Base-by-base conservation (phyloP, 2,113 vertebrate species). In the Protomyctophum bolini region DNA sequence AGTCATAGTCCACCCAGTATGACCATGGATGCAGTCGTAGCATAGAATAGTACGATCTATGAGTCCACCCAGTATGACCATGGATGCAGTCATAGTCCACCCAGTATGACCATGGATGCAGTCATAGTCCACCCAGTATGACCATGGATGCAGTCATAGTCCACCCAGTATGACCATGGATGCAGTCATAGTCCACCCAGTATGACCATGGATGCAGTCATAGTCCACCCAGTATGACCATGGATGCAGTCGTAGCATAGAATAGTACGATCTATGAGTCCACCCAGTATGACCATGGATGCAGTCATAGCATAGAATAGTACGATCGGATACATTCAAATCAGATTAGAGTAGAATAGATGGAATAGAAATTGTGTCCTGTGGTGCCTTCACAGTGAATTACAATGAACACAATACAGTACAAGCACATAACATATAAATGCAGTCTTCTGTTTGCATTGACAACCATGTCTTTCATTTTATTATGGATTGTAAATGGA, bases 1-100 rank as follows among this genome's bases (percentile, higher is more conserved):
- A n/a, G n/a, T n/a, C n/a, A n/a, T n/a, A 95, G 95, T 58, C 57
- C 21, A 47, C 65, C 51, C 3, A 52, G 51, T 11, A 52, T 21
- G 21, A 52, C 3, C 8, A 52, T 52, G 76, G 65, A 63, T 11
- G 7, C 6, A 10, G 12, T n/a, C 9, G 6, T n/a, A 55, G 12
- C 12, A 21, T 21, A 21, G 21, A 21, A 41, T 41, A 41, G 33
- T 41, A 6, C 1, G 33, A 41, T 41, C 33, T n/a, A n/a, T n/a
- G n/a, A 95, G 95, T 58, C 57, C 21, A 47, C 65, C 51, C 3
- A 52, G 51, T 11, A 52, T 21, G 21, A 52, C 3, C 8, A 52
- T 52, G 76, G 65, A 63, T 11, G 7, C 6, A 10, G 12, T n/a
- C 9, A 1, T n/a, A 55, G 12, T 58, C 57, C 21, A 47, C 65